Evolutionary conservation across 2,888 invertebrate species (phyloP), one percentile per base, ranked within the genome.

Genomic region (Fabriciana adippe): DNA sequence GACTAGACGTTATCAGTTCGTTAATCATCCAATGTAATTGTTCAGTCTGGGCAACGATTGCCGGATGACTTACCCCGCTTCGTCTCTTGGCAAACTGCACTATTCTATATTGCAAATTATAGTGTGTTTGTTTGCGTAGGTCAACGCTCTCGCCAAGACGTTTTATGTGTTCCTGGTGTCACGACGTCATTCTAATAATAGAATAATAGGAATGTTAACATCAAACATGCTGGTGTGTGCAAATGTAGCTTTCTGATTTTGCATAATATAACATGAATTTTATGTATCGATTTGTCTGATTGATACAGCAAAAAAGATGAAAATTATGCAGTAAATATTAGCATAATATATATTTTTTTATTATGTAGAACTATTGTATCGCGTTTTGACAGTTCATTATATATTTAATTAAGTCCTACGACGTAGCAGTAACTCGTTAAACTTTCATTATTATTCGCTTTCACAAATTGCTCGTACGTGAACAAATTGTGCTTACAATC

Each of bases 121-220:
- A 89, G 81, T 77, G 83, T 87, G 87, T 89, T 87, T 89, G 88
- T 89, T 91, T 85, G 88, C 87, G 85, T 83, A 86, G 92, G 92
- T 91, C 91, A 90, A 88, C 84, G 92, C 87, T 84, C 92, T 84
- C 85, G 79, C 76, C 78, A 81, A 80, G 80, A 86, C 87, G 83
- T 89, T 90, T 89, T 89, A 89, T 90, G 87, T 89, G 88, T 91
- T 92, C 90, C 92, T 91, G 87, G 87, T 92, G 92, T 91, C 91
- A 89, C 88, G 83, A 85, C 86, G 86, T 88, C 86, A 85, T 83
- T 85, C 89, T 90, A 92, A 88, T 91, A 91, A 91, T 92, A 92
- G 91, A 81, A 81, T 82, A 79, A 89, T 88, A 87, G 89, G 86
- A 90, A 91, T 89, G 88, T 80, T 83, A 85, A 81, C 83, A 85